A percentile compares a stretch with the other conserved stretches of the same genome.
Evolutionary conservation across 1,140 invertebrate species (phyloP).

Genomic region (Watersipora subatra): DNA sequence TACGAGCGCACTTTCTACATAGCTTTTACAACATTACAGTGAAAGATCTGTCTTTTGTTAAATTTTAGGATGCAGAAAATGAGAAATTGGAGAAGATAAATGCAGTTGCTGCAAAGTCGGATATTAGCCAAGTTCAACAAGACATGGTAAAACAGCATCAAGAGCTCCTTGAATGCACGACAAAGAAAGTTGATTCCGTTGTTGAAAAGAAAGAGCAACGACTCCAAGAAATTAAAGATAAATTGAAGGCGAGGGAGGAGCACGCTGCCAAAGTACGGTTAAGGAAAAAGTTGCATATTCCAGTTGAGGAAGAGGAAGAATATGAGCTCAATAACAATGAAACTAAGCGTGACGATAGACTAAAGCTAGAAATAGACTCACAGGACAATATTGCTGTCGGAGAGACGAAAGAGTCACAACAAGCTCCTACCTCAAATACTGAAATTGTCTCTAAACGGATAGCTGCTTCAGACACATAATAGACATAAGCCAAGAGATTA

Average conservation of each 20-base stretch:
- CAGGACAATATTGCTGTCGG: no score
- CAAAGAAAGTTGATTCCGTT: constrained; percentile 20
- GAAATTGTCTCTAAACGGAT: no score
- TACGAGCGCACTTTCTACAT: no score
- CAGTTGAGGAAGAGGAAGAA: background rate
- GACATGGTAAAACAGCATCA: constrained; percentile 16
- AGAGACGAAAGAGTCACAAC: no score
- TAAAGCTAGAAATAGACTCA: no score
- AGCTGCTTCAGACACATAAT: no score
- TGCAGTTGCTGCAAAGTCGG: constrained; percentile 16
- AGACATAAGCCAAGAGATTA: no score
- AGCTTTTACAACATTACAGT: no score
- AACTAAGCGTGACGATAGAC: no score
- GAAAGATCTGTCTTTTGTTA: no score
- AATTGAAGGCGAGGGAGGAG: constrained; percentile 16
- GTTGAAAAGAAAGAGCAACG: constrained; percentile 20
- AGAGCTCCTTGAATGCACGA: constrained; percentile 15
- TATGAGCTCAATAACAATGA: no score
- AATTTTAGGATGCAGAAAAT: constrained; percentile 20
- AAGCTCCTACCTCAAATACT: no score
- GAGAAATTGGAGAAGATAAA: constrained; percentile 22
- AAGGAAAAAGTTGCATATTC: constrained; percentile 13
- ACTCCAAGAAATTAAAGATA: constrained; percentile 18
- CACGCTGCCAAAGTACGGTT: constrained; percentile 21
- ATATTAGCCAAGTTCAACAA: constrained; percentile 15